Evolutionary conservation across 1,140 invertebrate species (phyloP).

Genomic region (Ceratina japonica): DNA sequence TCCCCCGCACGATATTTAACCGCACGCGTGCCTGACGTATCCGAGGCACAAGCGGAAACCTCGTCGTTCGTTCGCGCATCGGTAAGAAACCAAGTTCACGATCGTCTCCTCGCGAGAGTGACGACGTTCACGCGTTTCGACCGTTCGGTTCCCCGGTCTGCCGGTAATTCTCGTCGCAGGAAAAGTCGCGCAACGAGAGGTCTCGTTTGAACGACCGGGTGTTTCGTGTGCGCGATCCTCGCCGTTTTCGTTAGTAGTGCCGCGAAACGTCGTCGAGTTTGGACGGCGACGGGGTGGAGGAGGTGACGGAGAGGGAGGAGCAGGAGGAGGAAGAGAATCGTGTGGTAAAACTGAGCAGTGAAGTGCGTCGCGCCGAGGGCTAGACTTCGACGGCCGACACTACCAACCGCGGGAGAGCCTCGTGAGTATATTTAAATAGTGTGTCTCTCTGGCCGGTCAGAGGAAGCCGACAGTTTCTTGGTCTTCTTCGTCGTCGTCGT

Average conservation of each 20-base stretch:
- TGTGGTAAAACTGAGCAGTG: constrained; percentile 37
- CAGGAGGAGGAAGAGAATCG: constrained; percentile 28
- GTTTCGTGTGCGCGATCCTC: background rate
- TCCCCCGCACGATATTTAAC: constrained; percentile 51
- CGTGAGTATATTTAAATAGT: constrained; percentile 66
- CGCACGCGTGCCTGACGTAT: constrained; percentile 39
- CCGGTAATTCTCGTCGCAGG: background rate
- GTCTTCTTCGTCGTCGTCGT: constrained; percentile 35
- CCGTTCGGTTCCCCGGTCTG: background rate
- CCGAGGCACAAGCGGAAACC: background rate
- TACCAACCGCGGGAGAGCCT: constrained; percentile 44
- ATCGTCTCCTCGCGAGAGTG: constrained; percentile 3
- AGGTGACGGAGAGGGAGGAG: background rate
- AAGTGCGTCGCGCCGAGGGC: constrained; percentile 44
- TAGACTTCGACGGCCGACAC: constrained; percentile 47
- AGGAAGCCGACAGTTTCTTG: constrained; percentile 55
- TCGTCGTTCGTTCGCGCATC: constrained; percentile 9
- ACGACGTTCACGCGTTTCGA: background rate
- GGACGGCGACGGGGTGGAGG: constrained; percentile 1
- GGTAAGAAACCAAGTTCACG: constrained; percentile 1
- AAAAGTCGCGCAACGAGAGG: too few species aligned
- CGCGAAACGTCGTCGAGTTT: constrained; percentile 29
- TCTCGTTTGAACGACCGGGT: background rate
- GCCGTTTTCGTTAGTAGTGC: constrained; percentile 15
- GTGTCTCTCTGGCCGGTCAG: constrained; percentile 56